Evolutionary conservation across 2,797 vertebrate species (phyloP).

Genomic region (Paguma larvata): DNA sequence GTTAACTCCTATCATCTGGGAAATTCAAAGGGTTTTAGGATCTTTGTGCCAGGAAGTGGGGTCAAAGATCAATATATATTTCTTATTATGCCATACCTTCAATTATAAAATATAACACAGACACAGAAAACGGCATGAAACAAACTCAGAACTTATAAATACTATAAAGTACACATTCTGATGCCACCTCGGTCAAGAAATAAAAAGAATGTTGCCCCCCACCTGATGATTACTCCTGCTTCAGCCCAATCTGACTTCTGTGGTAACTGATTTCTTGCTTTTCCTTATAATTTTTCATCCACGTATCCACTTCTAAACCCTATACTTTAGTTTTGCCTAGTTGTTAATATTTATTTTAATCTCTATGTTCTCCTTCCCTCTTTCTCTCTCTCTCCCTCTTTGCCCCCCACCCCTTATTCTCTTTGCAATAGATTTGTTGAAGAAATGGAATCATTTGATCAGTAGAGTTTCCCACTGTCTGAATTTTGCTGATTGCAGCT

Average conservation of each 20-base stretch:
- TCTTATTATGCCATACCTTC: not conserved
- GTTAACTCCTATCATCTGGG: not conserved
- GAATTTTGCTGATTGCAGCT: not conserved
- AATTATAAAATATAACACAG: not conserved
- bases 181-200: not conserved
- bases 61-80: not conserved
- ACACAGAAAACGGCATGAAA: conserved; percentile 6
- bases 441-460: not conserved
- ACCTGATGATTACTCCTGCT: not conserved
- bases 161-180: not conserved
- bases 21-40: not conserved
- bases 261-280: not conserved
- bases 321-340: not conserved
- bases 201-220: not conserved
- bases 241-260: not conserved
- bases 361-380: not conserved
- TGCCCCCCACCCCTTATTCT: not conserved
- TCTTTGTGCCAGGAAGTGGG: not conserved
- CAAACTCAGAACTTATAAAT: not conserved
- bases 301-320: not conserved
- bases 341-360: not conserved
- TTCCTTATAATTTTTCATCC: not conserved
- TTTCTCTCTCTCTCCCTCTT: not conserved
- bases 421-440: not conserved
- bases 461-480: not conserved